Conservation (phyloP, 1,140 invertebrate genomes). For the Samia ricini region DNA sequence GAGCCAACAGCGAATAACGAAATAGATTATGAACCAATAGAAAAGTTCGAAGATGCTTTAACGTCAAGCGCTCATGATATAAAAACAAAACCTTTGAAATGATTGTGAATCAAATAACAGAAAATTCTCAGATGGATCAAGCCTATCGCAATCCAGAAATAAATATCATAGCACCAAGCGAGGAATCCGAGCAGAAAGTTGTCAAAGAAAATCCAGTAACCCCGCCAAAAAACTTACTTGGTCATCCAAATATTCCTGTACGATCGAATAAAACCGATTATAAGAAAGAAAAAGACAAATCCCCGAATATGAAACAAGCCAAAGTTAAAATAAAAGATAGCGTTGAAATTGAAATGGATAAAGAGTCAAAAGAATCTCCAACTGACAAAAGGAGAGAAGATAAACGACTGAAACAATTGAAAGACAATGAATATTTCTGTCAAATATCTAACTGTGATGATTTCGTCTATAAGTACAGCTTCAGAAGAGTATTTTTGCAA, state of each 20-base stretch:
- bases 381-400: conserved; percentile 35
- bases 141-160: conserved; percentile 49
- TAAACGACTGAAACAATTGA: conserved; percentile 39
- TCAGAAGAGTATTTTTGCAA: conserved; percentile 70
- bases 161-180: conserved; percentile 52
- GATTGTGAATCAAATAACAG: conserved; percentile 47
- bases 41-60: conserved; percentile 69
- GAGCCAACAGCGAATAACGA: conserved; percentile 26
- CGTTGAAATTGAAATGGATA: conserved; percentile 47
- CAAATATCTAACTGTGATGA: conserved; percentile 58
- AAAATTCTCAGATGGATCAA: conserved; percentile 14
- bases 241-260: conserved; percentile 74
- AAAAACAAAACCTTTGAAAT: conserved; percentile 69
- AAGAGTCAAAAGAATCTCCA: conserved; percentile 51
- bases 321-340: conserved; percentile 70
- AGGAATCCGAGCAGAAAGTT: conserved; percentile 33
- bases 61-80: conserved; percentile 63
- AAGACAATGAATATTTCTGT: conserved; percentile 34
- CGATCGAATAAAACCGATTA: conserved; percentile 76
- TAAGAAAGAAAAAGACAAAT: conserved; percentile 76
- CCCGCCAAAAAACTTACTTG: conserved; percentile 78
- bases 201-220: conserved; percentile 32
- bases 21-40: conserved; percentile 55
- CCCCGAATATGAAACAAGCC: conserved; percentile 52
- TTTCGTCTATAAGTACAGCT: conserved; percentile 74